Conservation (phyloP, 2,888 invertebrate genomes). For the Theodoxus fluviatilis region DNA sequence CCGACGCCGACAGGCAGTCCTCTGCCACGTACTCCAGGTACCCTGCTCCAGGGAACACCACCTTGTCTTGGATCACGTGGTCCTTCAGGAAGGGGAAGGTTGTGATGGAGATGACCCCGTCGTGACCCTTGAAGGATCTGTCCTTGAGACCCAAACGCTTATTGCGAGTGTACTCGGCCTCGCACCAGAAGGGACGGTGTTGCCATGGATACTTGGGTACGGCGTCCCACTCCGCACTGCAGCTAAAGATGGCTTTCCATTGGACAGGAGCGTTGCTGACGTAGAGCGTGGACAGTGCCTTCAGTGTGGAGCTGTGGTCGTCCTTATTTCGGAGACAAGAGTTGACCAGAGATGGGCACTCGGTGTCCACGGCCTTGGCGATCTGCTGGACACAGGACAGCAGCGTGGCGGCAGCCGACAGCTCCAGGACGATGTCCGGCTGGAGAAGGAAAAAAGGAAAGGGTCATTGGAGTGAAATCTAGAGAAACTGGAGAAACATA, state of each 20-base stretch:
- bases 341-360: constrained; percentile 20
- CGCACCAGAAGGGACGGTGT: constrained; percentile 26
- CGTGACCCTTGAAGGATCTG: constrained; percentile 19
- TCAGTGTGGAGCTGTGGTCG: constrained; percentile 20
- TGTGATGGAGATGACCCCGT: constrained; percentile 14
- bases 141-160: constrained; percentile 24
- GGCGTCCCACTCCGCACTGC: constrained; percentile 25
- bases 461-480: too few relatives aligned
- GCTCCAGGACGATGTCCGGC: constrained; percentile 27
- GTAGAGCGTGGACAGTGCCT: constrained; percentile 24
- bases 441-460: too few relatives aligned
- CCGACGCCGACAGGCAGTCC: not conserved
- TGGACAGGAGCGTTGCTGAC: constrained; percentile 19
- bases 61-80: constrained; percentile 25
- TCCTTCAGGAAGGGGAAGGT: constrained; percentile 21
- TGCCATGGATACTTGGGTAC: constrained; percentile 30
- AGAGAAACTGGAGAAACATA: too few relatives aligned
- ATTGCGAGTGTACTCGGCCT: constrained; percentile 22
- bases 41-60: constrained; percentile 28
- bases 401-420: constrained; percentile 26
- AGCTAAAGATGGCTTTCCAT: constrained; percentile 22
- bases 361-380: constrained; percentile 16
- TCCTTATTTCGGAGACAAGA: constrained; percentile 21
- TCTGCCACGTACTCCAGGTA: constrained; percentile 25
- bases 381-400: constrained; percentile 26